These are phyloP conservation scores for Montipora foliosa DNA, from an alignment of 64 coral and sea anemone genomes.

Conservation along the genomic window DNA sequence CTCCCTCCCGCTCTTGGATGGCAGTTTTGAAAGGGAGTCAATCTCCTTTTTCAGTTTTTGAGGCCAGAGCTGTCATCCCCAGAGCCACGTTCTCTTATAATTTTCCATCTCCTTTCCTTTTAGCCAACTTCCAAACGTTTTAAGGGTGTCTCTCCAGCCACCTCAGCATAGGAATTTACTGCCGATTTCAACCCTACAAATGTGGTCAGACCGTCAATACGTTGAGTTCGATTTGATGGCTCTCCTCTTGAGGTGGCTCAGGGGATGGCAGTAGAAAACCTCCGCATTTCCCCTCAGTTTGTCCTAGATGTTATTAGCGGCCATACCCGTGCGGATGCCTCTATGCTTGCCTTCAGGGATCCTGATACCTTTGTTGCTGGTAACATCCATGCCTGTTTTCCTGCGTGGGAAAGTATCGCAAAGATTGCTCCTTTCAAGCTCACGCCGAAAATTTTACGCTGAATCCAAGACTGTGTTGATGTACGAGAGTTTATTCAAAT, in stretches of 20 bases:
- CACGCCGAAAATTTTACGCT: not conserved
- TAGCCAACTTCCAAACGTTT: not conserved
- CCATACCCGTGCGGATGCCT: not conserved
- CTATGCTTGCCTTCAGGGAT: constrained; percentile 19
- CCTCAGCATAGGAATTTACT: too few relatives aligned
- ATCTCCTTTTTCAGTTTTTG: not conserved
- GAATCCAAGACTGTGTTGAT: constrained; percentile 2
- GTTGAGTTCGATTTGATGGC: not conserved
- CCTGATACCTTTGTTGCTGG: constrained; percentile 33
- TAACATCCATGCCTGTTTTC: constrained; percentile 2
- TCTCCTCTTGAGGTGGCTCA: constrained; percentile 13
- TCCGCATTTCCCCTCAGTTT: not conserved
- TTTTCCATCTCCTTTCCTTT: not conserved
- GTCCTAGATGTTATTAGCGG: not conserved
- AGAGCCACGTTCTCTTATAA: not conserved
- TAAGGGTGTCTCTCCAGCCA: too few relatives aligned
- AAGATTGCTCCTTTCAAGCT: constrained; percentile 2
- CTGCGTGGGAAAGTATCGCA: not conserved
- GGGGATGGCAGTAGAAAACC: not conserved
- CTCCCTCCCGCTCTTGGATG: not conserved
- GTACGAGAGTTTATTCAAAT: constrained; percentile 19
- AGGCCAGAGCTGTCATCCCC: constrained; percentile 4
- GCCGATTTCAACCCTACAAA: not conserved
- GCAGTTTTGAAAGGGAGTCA: constrained; percentile 35
- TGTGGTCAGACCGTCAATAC: not conserved